phyloP scores from a whole-genome alignment of 2,797 vertebrate genomes.

The Pseudotriccus pelzelni region DNA sequence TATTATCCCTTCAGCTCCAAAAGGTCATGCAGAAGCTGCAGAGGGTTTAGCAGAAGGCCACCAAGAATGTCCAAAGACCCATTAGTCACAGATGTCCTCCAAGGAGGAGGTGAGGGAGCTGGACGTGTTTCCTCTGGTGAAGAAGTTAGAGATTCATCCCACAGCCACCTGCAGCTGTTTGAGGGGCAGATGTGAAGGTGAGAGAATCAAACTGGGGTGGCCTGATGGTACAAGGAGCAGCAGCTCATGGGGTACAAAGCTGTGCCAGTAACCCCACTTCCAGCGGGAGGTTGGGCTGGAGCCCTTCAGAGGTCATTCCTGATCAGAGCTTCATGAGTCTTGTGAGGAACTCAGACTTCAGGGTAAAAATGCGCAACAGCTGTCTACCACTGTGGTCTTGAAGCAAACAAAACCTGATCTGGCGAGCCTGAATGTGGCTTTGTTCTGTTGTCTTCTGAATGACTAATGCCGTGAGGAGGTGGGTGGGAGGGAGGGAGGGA shows the following conservation, averaged over 20 bases:
- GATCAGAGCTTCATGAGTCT: not conserved
- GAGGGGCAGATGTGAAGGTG: not conserved
- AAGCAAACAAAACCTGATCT: conserved; percentile 50
- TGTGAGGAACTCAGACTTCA: not conserved
- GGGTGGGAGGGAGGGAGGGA: conserved; percentile 19
- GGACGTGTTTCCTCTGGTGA: not conserved
- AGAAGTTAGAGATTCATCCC: not conserved
- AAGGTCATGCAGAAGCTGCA: not conserved
- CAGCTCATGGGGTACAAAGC: not conserved
- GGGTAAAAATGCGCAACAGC: conserved; percentile 18
- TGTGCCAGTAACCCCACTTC: not conserved
- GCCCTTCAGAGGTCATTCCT: not conserved
- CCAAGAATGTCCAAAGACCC: not conserved
- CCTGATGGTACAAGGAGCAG: not conserved
- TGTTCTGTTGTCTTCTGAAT: conserved; percentile 47
- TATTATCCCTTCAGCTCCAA: not conserved
- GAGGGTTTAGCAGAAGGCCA: not conserved
- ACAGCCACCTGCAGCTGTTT: not conserved
- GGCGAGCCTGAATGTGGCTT: conserved; percentile 40
- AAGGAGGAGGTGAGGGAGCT: not conserved
- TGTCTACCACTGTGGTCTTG: conserved; percentile 40
- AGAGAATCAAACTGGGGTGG: not conserved
- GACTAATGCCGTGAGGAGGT: conserved; percentile 43
- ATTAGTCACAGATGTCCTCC: not conserved
- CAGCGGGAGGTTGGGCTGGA: not conserved